A percentile compares a stretch with the other conserved stretches of the same genome.
These are phyloP conservation scores for Columbina picui DNA, from an alignment of 2,113 vertebrate genomes.

Conservation along the genomic window DNA sequence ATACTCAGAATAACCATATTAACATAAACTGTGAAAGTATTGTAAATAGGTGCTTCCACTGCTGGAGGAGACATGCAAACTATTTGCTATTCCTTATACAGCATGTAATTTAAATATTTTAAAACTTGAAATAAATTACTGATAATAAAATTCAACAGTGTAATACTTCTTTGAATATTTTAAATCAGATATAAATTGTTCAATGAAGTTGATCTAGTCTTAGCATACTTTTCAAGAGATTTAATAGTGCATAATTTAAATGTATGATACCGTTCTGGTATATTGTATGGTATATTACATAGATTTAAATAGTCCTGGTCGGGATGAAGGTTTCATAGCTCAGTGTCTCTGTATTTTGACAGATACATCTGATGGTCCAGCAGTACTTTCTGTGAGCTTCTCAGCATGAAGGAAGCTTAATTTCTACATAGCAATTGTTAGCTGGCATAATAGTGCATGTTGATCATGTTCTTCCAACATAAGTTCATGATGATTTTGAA, in stretches of 20 bases:
- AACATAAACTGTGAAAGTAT: neutral
- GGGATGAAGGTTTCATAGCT: neutral
- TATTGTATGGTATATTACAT: neutral
- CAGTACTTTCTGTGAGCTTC: neutral
- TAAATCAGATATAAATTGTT: conserved; percentile 56
- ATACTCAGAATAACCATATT: neutral
- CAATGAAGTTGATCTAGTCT: conserved; percentile 49
- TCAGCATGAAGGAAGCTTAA: neutral
- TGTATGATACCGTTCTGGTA: neutral
- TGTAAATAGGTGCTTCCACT: neutral
- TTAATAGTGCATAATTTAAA: conserved; percentile 21
- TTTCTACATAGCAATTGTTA: neutral
- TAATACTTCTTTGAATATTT: conserved; percentile 57
- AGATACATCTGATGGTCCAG: conserved; percentile 4
- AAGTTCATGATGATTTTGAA: conserved; percentile 2
- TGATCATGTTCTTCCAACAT: neutral
- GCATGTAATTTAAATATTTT: conserved; percentile 48
- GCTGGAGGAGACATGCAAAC: neutral
- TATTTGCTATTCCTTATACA: conserved; percentile 13
- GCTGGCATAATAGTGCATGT: neutral
- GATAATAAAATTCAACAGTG: conserved; percentile 31
- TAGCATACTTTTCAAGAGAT: conserved; percentile 31
- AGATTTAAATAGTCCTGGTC: conserved; percentile 9
- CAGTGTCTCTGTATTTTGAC: neutral
- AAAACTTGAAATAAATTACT: conserved; percentile 45